A percentile compares a stretch with the other conserved stretches of the same genome.
Evolutionary conservation across 1,140 invertebrate genomes (phyloP).

Genomic region (Stegodyphus mimosarum): DNA sequence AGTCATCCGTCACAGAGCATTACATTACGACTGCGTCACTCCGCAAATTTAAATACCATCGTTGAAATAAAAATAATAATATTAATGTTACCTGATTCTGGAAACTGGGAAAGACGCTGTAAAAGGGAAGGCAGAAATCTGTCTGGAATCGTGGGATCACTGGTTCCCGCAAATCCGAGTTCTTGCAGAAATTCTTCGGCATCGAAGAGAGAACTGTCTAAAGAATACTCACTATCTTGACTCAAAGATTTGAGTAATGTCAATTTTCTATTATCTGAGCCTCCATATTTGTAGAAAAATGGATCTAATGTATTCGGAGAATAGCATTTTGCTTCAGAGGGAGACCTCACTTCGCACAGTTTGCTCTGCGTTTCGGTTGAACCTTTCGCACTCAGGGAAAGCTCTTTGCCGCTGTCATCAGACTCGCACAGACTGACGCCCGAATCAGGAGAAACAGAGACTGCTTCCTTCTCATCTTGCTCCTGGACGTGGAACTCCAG

Average conservation of each 20-base stretch:
- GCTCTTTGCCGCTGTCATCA: neutral
- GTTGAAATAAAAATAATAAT: no score
- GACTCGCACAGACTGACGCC: slow-evolving; percentile 5
- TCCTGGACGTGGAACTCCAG: neutral
- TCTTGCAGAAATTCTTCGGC: slow-evolving; percentile 46
- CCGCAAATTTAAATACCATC: no score
- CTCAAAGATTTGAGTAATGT: slow-evolving; percentile 41
- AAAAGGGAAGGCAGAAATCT: slow-evolving; percentile 45
- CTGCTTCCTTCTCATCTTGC: neutral
- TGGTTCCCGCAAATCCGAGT: slow-evolving; percentile 38
- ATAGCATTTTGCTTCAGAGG: neutral
- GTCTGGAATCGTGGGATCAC: slow-evolving; percentile 37
- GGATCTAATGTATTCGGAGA: neutral
- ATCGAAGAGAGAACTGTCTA: slow-evolving; percentile 38
- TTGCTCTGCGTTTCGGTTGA: no score
- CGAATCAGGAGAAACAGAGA: slow-evolving; percentile 13
- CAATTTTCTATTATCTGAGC: slow-evolving; percentile 11
- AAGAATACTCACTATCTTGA: slow-evolving; percentile 37
- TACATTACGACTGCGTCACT: no score
- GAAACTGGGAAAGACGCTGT: slow-evolving; percentile 35
- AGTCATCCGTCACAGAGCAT: no score
- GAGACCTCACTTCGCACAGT: neutral
- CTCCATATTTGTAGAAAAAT: neutral
- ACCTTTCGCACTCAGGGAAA: neutral
- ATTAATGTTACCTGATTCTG: slow-evolving; percentile 31